These are phyloP conservation scores for Kradibia gibbosae DNA, from an alignment of 1,140 invertebrate genomes.

Conservation along the genomic window DNA sequence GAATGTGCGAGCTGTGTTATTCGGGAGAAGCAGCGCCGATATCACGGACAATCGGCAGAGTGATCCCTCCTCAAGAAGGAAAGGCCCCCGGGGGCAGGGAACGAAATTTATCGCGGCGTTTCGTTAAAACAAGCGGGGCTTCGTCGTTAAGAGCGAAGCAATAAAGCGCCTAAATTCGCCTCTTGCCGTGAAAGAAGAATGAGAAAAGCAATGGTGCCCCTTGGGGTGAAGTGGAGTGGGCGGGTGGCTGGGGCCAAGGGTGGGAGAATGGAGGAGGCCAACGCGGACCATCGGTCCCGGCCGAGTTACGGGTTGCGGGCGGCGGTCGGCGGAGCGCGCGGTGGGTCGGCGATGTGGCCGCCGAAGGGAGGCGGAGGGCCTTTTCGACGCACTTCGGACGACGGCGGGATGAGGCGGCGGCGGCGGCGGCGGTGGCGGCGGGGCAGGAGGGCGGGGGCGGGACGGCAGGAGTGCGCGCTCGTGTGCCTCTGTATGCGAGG, in stretches of 20 bases:
- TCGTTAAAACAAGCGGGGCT: constrained; percentile 7
- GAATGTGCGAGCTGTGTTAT: not conserved
- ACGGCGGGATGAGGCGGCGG: not conserved
- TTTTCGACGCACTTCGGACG: no score
- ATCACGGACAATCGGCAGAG: not conserved
- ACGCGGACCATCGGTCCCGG: no score
- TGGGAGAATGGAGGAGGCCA: not conserved
- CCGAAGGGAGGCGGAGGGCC: no score
- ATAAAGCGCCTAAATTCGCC: constrained; percentile 32
- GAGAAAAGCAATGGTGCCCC: not conserved
- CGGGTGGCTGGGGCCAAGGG: no score
- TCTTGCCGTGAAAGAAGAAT: not conserved
- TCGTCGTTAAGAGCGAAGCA: constrained; percentile 21
- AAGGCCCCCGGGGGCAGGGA: not conserved
- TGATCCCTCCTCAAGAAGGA: not conserved
- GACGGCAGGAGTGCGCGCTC: no score
- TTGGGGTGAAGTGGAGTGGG: no score
- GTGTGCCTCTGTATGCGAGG: no score
- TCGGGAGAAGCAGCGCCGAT: not conserved
- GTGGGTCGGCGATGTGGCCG: no score
- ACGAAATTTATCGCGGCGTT: constrained; percentile 7
- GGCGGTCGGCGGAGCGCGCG: no score
- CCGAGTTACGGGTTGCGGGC: no score
- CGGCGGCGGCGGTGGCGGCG: no score
- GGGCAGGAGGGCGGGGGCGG: no score